Evolutionary conservation across 2,113 vertebrate species (phyloP).

Genomic region (Aplodontia rufa): DNA sequence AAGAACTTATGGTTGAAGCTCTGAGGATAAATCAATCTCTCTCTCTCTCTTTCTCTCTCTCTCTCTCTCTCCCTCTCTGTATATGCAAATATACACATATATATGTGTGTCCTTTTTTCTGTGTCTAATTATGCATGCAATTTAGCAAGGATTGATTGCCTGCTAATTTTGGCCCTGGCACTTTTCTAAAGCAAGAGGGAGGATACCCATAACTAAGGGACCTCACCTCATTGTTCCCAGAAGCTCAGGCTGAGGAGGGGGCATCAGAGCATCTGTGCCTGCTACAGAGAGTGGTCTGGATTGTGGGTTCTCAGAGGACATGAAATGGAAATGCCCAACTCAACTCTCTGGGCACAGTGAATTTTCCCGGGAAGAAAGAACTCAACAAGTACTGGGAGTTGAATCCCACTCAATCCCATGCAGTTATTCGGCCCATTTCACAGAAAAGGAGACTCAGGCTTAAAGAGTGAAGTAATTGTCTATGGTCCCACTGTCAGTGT

Average conservation of each 20-base stretch:
- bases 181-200: background rate
- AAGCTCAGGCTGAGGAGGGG: background rate
- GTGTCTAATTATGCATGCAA: background rate
- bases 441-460: background rate
- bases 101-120: background rate
- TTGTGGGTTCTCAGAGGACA: background rate
- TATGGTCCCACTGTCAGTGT: accelerated
- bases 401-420: background rate
- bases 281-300: too few species aligned
- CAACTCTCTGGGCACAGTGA: background rate
- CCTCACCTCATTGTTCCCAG: background rate
- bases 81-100: background rate
- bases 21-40: background rate
- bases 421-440: background rate
- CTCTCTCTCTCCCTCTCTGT: too few species aligned
- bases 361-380: background rate
- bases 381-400: background rate
- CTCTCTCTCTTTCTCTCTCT: too few species aligned
- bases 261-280: background rate
- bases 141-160: background rate
- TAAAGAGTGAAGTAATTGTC: background rate
- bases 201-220: background rate
- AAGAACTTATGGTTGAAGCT: background rate
- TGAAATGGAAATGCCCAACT: background rate
- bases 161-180: background rate